Percentiles rank a stretch among this genome's conserved stretches.
These are phyloP conservation scores for Puma concolor DNA, from an alignment of 2,113 vertebrate species.

Conservation along the genomic window DNA sequence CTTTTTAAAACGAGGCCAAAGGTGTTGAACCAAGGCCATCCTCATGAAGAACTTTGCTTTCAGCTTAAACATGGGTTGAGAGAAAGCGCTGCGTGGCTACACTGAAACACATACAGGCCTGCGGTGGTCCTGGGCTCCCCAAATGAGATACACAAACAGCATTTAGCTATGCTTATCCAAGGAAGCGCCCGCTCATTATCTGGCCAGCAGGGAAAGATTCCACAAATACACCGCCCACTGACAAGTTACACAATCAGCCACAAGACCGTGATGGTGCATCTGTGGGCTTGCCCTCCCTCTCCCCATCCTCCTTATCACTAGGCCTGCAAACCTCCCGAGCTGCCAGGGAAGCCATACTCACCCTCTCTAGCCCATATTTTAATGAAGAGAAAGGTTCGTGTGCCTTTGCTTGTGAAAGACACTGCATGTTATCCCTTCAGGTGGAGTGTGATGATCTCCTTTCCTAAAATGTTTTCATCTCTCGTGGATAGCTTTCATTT, in stretches of 20 bases:
- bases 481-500: slow-evolving; percentile 62
- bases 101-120: neutral
- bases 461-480: slow-evolving; percentile 40
- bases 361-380: slow-evolving; percentile 12
- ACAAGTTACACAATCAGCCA: neutral
- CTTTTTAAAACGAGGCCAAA: slow-evolving; percentile 74
- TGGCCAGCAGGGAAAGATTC: slow-evolving; percentile 71
- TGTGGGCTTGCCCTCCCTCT: neutral
- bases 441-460: neutral
- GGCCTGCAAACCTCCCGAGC: neutral
- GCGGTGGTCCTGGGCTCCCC: slow-evolving; percentile 10
- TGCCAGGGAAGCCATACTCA: neutral
- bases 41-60: slow-evolving; percentile 22
- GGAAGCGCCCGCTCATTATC: slow-evolving; percentile 68
- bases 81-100: neutral
- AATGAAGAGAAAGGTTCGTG: slow-evolving; percentile 48
- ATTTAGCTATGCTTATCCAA: slow-evolving; percentile 74
- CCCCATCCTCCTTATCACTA: neutral
- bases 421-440: neutral
- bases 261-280: neutral
- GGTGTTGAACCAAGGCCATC: neutral
- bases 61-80: slow-evolving; percentile 52
- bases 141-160: slow-evolving; percentile 49
- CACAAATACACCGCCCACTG: slow-evolving; percentile 69
- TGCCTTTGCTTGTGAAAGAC: slow-evolving; percentile 61